Base-by-base conservation (phyloP, 2,113 vertebrate genomes). In the Pseudorectes ferrugineus region DNA sequence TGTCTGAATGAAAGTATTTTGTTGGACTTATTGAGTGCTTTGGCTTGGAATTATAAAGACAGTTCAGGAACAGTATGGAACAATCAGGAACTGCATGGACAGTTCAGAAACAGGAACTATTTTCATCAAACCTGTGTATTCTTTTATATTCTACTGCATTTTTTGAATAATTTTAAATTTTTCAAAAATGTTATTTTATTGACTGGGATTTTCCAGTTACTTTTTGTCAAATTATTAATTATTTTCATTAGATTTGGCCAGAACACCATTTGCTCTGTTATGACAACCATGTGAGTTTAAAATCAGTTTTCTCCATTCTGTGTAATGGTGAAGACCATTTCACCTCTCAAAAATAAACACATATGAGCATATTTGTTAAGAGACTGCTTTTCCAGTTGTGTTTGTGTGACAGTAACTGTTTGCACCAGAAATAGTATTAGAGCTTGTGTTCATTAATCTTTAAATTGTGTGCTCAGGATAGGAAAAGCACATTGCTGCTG, bases 391-490 rank as follows among this genome's bases (percentile, higher is more conserved):
- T 52, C 40, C 36, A 61, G 25, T 52, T 58, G 52, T 81, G 4
- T 49, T 55, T 48, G 8, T 62, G 35, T 77, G 51, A 72, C 18
- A 77, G 40, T 17, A 51, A 48, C 19, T 55, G 38, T 57, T 83
- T 85, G 16, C 13, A 55, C n/a, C 21, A 74, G n/a, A 74, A 91
- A 89, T 36, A 73, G 10, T 38, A 9, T 31, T 71, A 48, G 24
- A 83, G 31, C 5, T 73, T 21, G 20, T 22, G 21, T 70, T 88
- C 48, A 45, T 86, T 88, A 94, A 84, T 80, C 87, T 77, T 85
- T 83, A 35, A 88, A 66, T 24, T 62, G 55, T 40, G n/a, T 28
- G 16, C 17, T 77, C 10, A 33, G 61, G 55, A 5, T 1, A 29
- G 42, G 20, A 45, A 77, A 80, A 81, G 9, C 2, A 0, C 0